These are phyloP conservation scores for Drosophila barbarae DNA, from an alignment of 2,888 invertebrate genomes.

Conservation along the genomic window DNA sequence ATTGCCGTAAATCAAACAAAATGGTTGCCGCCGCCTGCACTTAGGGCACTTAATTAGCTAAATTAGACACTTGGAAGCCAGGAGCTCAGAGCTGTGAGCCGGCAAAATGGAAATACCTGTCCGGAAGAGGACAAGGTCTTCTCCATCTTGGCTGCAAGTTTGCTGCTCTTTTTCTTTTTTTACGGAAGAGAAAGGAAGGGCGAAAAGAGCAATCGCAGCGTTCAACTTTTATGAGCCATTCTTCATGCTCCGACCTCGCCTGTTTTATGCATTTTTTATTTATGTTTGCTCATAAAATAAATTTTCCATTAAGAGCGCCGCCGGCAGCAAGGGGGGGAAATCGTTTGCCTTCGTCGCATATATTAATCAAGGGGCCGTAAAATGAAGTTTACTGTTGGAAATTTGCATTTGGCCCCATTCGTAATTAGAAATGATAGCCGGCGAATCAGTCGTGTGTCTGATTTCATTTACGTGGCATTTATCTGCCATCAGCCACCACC, in stretches of 20 bases:
- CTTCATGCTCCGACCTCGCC: conserved; percentile 47
- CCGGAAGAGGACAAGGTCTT: conserved; percentile 16
- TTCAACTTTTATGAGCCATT: conserved; percentile 56
- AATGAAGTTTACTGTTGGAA: conserved; percentile 50
- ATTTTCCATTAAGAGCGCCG: conserved; percentile 59
- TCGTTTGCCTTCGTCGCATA: conserved; percentile 29
- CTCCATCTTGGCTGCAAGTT: conserved; percentile 11
- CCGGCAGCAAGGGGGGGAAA: conserved; percentile 24
- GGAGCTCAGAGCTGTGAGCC: conserved; percentile 9
- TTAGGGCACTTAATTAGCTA: conserved; percentile 54
- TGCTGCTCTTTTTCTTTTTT: not conserved
- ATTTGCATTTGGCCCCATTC: conserved; percentile 54
- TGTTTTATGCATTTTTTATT: conserved; percentile 59
- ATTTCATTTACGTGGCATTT: conserved; percentile 25
- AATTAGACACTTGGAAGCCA: conserved; percentile 58
- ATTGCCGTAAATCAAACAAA: conserved; percentile 40
- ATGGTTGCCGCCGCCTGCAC: conserved; percentile 33
- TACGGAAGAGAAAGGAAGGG: not conserved
- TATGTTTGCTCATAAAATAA: conserved; percentile 63
- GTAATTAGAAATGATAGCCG: conserved; percentile 45
- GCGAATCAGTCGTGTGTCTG: conserved; percentile 26
- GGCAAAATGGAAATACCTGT: conserved; percentile 24
- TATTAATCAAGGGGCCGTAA: conserved; percentile 65
- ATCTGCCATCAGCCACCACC: not conserved
- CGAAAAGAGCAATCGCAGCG: conserved; percentile 32